phyloP scores from a whole-genome alignment of 2,113 vertebrate genomes.

The Microtus montanus region DNA sequence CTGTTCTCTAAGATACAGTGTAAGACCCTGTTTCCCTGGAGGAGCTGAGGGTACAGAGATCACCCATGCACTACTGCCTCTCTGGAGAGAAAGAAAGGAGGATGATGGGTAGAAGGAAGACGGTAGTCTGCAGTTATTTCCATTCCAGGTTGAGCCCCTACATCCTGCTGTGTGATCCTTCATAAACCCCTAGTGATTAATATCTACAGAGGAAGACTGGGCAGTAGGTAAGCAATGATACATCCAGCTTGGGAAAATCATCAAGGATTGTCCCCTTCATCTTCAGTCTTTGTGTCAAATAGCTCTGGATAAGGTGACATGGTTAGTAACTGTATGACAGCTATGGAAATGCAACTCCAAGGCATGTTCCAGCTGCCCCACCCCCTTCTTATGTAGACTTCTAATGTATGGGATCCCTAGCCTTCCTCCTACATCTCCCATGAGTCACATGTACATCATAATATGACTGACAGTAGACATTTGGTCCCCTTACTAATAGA shows the following conservation, averaged over 20 bases:
- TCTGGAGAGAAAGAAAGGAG: not conserved
- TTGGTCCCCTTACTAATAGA: not conserved
- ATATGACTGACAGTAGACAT: not conserved
- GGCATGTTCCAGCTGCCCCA: not conserved
- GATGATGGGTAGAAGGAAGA: not conserved
- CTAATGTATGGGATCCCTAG: fast-evolving
- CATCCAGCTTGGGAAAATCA: not conserved
- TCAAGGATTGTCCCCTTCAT: not conserved
- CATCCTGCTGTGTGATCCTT: not conserved
- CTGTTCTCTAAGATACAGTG: not conserved
- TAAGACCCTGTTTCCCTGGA: not conserved
- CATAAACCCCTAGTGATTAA: not conserved
- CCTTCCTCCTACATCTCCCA: not conserved
- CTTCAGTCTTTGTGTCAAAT: not conserved
- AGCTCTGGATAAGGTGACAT: not conserved
- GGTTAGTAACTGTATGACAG: not conserved
- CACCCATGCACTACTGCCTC: no score
- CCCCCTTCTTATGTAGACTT: no score
- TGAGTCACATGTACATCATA: not conserved
- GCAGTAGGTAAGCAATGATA: not conserved
- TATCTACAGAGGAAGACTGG: not conserved
- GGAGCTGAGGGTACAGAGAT: not conserved
- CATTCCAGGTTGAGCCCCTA: not conserved
- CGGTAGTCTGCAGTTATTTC: not conserved
- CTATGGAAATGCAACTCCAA: not conserved